Conservation (phyloP, 1,140 invertebrate genomes). For the Eumaeus atala region DNA sequence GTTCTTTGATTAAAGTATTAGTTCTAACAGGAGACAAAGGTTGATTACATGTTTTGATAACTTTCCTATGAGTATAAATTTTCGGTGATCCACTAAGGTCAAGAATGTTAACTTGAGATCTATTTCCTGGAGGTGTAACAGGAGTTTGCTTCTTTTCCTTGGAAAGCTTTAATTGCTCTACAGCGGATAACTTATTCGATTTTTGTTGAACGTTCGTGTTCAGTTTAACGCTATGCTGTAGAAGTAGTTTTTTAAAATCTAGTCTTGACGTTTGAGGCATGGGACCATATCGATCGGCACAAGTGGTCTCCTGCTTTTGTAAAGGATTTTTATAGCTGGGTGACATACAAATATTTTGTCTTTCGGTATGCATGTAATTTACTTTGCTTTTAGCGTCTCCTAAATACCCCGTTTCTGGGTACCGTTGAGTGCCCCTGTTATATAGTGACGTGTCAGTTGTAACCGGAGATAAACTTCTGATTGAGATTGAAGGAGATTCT, state of each 20-base stretch:
- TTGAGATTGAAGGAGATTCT: constrained; percentile 71
- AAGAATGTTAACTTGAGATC: constrained; percentile 74
- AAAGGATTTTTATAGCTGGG: constrained; percentile 35
- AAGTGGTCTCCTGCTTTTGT: constrained; percentile 74
- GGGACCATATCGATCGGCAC: constrained; percentile 75
- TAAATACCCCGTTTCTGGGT: constrained; percentile 76
- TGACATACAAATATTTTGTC: constrained; percentile 32
- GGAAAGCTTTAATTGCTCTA: constrained; percentile 86
- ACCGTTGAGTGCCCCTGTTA: constrained; percentile 58
- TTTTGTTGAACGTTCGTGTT: constrained; percentile 75
- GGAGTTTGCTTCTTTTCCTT: constrained; percentile 72
- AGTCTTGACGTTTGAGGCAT: constrained; percentile 81
- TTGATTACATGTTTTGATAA: constrained; percentile 73
- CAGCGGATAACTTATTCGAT: constrained; percentile 82
- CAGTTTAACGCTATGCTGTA: constrained; percentile 79
- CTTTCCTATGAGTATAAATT: constrained; percentile 77
- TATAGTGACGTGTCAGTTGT: constrained; percentile 68
- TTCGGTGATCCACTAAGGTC: constrained; percentile 80
- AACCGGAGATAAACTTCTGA: constrained; percentile 70
- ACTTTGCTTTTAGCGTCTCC: constrained; percentile 69
- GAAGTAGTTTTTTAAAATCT: constrained; percentile 87
- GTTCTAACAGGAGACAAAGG: constrained; percentile 72
- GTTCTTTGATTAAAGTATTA: constrained; percentile 69
- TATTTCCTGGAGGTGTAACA: constrained; percentile 49
- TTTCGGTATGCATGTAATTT: constrained; percentile 73